Evolutionary conservation across 2,113 vertebrate species (phyloP).

Genomic region (Pseudorhombus dupliciocellatus): DNA sequence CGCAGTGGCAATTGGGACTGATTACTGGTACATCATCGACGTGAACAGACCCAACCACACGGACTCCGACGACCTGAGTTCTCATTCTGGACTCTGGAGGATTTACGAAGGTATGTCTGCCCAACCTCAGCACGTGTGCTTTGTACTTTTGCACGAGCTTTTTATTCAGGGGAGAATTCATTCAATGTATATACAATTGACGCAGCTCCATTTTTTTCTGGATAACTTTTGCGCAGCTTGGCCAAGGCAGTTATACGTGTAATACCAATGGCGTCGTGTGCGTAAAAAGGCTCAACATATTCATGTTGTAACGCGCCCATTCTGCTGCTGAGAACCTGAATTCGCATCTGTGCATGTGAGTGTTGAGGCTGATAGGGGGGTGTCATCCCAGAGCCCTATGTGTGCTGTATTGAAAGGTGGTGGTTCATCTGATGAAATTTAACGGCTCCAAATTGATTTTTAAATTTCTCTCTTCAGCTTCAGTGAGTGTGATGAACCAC

Average conservation of each 20-base stretch:
- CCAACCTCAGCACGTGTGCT: background rate
- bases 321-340: no score
- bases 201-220: background rate
- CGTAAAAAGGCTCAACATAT: background rate
- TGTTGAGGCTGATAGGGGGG: background rate
- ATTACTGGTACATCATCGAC: constrained; percentile 86
- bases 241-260: background rate
- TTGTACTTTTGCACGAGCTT: background rate
- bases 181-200: background rate
- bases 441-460: background rate
- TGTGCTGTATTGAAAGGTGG: background rate
- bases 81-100: constrained; percentile 80
- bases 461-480: background rate
- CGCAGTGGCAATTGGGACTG: constrained; percentile 79
- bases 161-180: background rate
- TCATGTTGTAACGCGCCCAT: background rate
- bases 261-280: background rate
- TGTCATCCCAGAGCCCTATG: background rate
- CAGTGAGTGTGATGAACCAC: background rate
- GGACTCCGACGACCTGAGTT: constrained; percentile 70
- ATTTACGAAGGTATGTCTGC: constrained; percentile 75
- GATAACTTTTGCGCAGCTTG: constrained; percentile 14
- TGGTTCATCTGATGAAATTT: background rate
- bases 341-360: no score
- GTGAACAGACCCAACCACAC: constrained; percentile 75